Percentiles rank a stretch among this genome's conserved stretches.
These are phyloP conservation scores for Aleadryas rufinucha DNA, from an alignment of 2,113 vertebrate genomes.

Conservation along the genomic window DNA sequence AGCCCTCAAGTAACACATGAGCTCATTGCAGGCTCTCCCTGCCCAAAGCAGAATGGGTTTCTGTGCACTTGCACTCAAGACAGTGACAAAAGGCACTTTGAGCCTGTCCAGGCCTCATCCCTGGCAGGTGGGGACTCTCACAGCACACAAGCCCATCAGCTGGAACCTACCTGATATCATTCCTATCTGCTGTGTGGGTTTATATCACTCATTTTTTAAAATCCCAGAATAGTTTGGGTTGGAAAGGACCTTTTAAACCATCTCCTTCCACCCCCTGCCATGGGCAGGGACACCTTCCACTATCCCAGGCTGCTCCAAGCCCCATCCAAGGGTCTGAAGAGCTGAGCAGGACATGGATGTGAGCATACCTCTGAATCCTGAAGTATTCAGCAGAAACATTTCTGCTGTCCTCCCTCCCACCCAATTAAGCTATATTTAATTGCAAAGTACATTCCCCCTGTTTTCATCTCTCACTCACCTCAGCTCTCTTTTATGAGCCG, in stretches of 20 bases:
- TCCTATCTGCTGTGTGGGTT: neutral
- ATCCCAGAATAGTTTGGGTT: neutral
- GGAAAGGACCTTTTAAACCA: neutral
- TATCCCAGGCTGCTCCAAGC: neutral
- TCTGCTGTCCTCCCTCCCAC: neutral
- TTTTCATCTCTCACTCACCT: neutral
- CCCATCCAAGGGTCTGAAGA: neutral
- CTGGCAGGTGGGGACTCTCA: too few species aligned
- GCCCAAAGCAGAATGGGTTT: neutral
- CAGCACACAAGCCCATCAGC: neutral
- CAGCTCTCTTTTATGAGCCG: neutral
- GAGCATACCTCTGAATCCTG: neutral
- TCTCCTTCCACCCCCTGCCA: neutral
- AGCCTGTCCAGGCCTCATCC: neutral
- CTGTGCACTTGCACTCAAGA: neutral
- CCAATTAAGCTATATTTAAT: neutral
- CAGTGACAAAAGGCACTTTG: neutral
- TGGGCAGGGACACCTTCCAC: neutral
- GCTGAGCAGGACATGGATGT: neutral
- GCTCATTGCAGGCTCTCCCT: neutral
- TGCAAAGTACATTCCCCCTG: neutral
- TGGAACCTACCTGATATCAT: fast-evolving
- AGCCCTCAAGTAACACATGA: neutral
- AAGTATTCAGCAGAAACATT: neutral
- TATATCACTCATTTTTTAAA: neutral